phyloP scores from a whole-genome alignment of 2,888 invertebrate genomes.

The Brachyptera putata region DNA sequence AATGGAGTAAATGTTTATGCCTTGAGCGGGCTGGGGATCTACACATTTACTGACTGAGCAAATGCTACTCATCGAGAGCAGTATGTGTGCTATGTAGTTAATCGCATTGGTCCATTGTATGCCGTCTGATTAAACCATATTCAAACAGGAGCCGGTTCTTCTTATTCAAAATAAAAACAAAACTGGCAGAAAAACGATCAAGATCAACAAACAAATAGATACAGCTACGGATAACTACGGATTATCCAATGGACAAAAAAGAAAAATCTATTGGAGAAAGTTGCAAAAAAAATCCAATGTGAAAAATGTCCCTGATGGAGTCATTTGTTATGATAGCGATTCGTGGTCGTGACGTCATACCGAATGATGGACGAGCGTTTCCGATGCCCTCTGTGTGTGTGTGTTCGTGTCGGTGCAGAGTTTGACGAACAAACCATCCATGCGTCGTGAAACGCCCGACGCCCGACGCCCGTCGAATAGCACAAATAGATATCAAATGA shows the following conservation, averaged over 20 bases:
- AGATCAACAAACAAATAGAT: background rate
- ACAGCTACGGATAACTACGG: background rate
- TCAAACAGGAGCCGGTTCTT: no score
- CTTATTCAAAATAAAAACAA: no score
- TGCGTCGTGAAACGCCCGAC: background rate
- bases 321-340: slow-evolving; percentile 27
- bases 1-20: no score
- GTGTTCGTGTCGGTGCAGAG: background rate
- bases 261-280: background rate
- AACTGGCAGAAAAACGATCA: background rate
- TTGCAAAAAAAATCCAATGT: background rate
- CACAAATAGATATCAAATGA: slow-evolving; percentile 6
- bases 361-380: slow-evolving; percentile 18
- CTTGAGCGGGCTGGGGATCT: no score
- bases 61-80: no score
- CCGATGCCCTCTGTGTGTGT: no score
- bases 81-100: no score
- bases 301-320: slow-evolving; percentile 9
- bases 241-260: background rate
- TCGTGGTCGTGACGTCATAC: slow-evolving; percentile 15
- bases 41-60: no score
- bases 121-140: no score
- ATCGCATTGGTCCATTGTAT: no score
- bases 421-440: background rate
- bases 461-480: slow-evolving; percentile 4